These are phyloP conservation scores for Tapera naevia DNA, from an alignment of 2,797 vertebrate genomes.

Conservation along the genomic window DNA sequence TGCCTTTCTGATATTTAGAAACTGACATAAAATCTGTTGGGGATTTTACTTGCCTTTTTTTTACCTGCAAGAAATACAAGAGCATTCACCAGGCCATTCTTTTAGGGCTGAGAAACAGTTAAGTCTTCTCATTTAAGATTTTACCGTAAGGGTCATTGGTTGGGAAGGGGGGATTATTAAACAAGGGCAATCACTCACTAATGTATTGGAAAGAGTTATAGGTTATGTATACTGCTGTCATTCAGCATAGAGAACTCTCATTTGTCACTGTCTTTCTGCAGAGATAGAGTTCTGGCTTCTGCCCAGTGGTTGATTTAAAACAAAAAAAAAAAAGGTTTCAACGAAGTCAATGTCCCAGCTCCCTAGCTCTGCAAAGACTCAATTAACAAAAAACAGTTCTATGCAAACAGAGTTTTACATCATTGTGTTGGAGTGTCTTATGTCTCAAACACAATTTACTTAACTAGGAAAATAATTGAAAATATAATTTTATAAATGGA, in stretches of 20 bases:
- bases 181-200: conserved; percentile 4
- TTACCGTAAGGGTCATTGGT: background rate
- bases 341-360: background rate
- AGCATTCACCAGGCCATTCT: background rate
- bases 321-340: background rate
- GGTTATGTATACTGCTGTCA: background rate
- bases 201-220: conserved; percentile 8
- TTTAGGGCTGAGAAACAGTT: background rate
- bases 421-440: background rate
- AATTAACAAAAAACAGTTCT: background rate
- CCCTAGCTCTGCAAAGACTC: background rate
- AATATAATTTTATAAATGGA: background rate
- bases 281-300: conserved; percentile 12
- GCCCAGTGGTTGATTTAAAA: background rate
- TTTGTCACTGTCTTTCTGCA: conserved; percentile 41
- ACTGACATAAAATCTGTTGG: background rate
- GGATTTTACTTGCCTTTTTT: rapidly evolving
- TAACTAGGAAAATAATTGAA: background rate
- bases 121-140: conserved; percentile 7
- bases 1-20: background rate
- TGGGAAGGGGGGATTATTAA: conserved; percentile 17
- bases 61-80: background rate
- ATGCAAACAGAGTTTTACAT: background rate
- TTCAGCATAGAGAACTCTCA: background rate
- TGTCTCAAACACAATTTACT: background rate